Conservation (phyloP, 1,140 invertebrate genomes). For the Drosophila pseudoobscura region DNA sequence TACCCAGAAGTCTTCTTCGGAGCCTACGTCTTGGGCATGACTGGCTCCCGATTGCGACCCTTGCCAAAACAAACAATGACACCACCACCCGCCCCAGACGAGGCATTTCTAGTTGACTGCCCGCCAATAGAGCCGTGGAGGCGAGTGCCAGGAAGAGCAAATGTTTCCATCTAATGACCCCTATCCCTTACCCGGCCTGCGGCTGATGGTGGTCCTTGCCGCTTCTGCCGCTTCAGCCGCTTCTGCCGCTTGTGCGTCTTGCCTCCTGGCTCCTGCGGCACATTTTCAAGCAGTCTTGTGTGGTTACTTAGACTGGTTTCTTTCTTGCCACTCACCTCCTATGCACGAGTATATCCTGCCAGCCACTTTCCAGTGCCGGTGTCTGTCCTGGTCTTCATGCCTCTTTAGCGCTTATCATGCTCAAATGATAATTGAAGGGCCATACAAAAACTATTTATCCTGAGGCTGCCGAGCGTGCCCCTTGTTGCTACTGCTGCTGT, state of each 20-base stretch:
- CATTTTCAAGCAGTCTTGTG: constrained; percentile 60
- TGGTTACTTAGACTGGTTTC: constrained; percentile 55
- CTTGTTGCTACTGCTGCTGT: constrained; percentile 39
- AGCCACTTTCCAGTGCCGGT: constrained; percentile 55
- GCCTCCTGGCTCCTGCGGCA: constrained; percentile 3
- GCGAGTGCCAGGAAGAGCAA: constrained; percentile 33
- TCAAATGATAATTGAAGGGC: constrained; percentile 82
- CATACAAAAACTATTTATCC: constrained; percentile 79
- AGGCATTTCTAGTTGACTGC: constrained; percentile 66
- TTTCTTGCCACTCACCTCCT: constrained; percentile 44
- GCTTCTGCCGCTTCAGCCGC: background rate
- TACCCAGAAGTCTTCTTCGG: background rate
- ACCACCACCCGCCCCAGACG: constrained; percentile 58
- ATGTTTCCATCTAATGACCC: constrained; percentile 70
- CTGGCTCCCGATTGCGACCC: constrained; percentile 7
- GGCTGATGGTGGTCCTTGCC: constrained; percentile 46
- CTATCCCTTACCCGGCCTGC: constrained; percentile 31
- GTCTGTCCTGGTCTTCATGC: constrained; percentile 60
- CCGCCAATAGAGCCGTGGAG: constrained; percentile 46
- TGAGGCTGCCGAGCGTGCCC: constrained; percentile 66
- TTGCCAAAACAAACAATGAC: constrained; percentile 72
- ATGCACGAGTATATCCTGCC: constrained; percentile 15
- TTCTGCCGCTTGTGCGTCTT: no score
- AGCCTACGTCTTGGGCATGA: constrained; percentile 22
- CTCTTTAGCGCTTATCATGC: constrained; percentile 81